Conservation (phyloP, 2,113 vertebrate species). For the Salvator merianae region DNA sequence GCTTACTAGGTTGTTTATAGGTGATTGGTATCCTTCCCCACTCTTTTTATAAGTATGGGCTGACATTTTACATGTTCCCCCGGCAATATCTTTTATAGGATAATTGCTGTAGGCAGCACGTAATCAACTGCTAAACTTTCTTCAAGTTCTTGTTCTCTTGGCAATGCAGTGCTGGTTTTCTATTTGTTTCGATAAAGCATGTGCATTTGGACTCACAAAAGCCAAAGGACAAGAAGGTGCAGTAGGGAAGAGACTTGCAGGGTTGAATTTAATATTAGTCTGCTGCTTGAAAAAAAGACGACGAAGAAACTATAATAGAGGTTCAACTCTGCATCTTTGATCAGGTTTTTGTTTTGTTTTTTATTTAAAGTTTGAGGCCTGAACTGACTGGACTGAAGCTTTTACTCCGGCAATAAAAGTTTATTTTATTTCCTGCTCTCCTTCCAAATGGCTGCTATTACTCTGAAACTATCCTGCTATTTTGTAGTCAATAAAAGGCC, state of each 20-base stretch:
- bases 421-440: conserved; percentile 48
- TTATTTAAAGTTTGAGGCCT: conserved; percentile 20
- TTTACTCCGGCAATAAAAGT: conserved; percentile 45
- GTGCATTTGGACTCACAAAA: background rate
- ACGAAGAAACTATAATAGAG: background rate
- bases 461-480: conserved; percentile 42
- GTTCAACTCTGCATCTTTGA: background rate
- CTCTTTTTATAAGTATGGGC: background rate
- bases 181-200: background rate
- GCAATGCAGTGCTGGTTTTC: background rate
- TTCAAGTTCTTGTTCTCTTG: background rate
- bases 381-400: conserved; percentile 20
- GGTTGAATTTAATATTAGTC: background rate
- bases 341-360: too few relatives aligned
- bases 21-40: background rate
- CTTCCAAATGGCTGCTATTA: conserved; percentile 41
- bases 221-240: background rate
- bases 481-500: conserved; percentile 38
- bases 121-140: conserved; percentile 52
- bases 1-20: conserved; percentile 14
- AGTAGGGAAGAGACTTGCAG: background rate
- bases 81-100: conserved; percentile 41
- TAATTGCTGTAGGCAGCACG: conserved; percentile 45
- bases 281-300: background rate
- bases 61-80: conserved; percentile 35